Base-by-base conservation (phyloP, 1,140 invertebrate species). In the Argopecten irradians region DNA sequence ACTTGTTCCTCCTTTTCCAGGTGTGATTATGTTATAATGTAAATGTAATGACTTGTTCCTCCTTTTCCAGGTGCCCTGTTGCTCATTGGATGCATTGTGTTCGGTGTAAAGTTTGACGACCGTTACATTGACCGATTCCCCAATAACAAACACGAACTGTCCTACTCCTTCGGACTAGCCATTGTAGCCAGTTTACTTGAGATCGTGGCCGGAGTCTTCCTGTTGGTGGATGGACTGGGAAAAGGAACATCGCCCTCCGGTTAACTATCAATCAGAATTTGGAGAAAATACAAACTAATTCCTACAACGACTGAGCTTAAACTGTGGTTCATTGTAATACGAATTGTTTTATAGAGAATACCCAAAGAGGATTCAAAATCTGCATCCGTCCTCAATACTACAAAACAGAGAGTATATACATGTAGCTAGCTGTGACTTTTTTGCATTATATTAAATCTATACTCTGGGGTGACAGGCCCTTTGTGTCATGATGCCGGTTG, bases 91-190 rank as follows among this genome's bases (percentile, higher is more conserved):
- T 41, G 46, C 22, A 90, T 90, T 28, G 71, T 90, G 19, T 90
- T 90, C 34, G 89, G 84, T 22, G 86, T 34, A 28, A 14, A 90
- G 39, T 86, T 35, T 19, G 82, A 90, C 34, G 33, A 90, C 5
- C 0, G 32, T 3, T 88, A 85, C 55, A 41, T 84, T 34, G 87
- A 88, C n/a, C 32, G 34, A n/a, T 13, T 9, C 28, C 9, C 28
- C 7, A 55, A 11, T 5, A 85, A 19, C 8, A 83, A 87, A 28
- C 41, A 83, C 5, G 43, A 82, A 32, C 36, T 88, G 0, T 88
- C 87, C 7, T 90, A 90, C 32, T 84, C 89, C 1, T 90, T 90
- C 55, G 89, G 55, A 16, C 34, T 90, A 19, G 87, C 89, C 1
- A 13, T 90, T 16, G 39, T 90, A 8, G 89, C 86, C 2, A 33